A percentile compares a stretch with the other conserved stretches of the same genome.
Conservation (phyloP, 1,140 invertebrate species). For the Stenopsyche tienmushanensis region DNA sequence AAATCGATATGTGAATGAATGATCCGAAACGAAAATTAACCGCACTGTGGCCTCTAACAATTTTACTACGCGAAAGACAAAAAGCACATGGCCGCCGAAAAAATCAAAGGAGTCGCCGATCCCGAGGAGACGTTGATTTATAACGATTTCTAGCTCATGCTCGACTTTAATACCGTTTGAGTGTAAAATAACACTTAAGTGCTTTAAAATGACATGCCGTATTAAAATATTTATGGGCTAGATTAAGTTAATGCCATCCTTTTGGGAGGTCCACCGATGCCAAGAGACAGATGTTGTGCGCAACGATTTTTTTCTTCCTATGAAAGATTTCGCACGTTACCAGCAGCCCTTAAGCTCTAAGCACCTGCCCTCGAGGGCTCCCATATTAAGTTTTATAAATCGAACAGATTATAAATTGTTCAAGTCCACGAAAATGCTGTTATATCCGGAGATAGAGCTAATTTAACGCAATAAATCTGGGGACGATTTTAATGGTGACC, state of each 20-base stretch:
- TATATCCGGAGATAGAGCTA: slow-evolving; percentile 14
- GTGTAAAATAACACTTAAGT: slow-evolving; percentile 13
- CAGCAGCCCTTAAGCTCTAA: neutral
- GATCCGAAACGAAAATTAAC: too few relatives aligned
- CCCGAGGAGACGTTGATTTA: neutral
- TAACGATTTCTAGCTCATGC: neutral
- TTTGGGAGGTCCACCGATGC: neutral
- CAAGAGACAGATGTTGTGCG: neutral
- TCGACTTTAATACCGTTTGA: neutral
- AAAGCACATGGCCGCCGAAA: neutral
- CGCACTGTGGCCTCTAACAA: too few relatives aligned
- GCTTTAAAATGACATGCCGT: slow-evolving; percentile 14
- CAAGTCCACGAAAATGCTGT: too few relatives aligned
- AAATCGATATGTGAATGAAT: too few relatives aligned
- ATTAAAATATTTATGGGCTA: slow-evolving; percentile 15
- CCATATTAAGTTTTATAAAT: neutral
- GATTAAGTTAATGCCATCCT: slow-evolving; percentile 13
- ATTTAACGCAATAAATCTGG: slow-evolving; percentile 4
- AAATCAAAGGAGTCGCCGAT: neutral
- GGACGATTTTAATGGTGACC: slow-evolving; percentile 4
- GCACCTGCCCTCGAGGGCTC: neutral
- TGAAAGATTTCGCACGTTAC: slow-evolving; percentile 3
- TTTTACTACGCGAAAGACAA: too few relatives aligned
- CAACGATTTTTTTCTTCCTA: slow-evolving; percentile 6
- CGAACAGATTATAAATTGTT: too few relatives aligned